phyloP scores from a whole-genome alignment of 2,113 vertebrate species.

The Pygoscelis adeliae region DNA sequence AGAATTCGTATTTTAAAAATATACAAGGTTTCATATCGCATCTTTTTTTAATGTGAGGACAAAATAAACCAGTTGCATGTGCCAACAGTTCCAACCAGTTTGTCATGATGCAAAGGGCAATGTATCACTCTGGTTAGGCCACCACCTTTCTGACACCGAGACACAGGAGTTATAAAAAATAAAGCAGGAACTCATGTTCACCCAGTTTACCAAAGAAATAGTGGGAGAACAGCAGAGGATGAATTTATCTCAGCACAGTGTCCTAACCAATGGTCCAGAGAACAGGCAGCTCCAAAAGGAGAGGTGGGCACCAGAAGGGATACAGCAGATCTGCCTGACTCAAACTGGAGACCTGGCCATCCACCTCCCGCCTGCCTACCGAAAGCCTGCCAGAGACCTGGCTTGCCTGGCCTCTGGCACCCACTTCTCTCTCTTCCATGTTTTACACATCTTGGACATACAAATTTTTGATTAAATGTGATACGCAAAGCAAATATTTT shows the following conservation, averaged over 20 bases:
- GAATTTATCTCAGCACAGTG: not conserved
- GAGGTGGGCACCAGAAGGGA: not conserved
- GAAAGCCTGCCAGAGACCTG: not conserved
- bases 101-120: not conserved
- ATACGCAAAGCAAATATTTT: not conserved
- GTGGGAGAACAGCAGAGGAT: not conserved
- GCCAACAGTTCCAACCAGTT: not conserved
- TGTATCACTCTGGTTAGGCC: not conserved
- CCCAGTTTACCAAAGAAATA: not conserved
- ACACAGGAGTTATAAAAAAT: not conserved
- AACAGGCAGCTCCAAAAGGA: not conserved
- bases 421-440: not conserved
- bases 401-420: not conserved
- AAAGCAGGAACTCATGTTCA: not conserved
- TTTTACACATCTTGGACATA: not conserved
- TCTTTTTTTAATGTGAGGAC: constrained; percentile 35
- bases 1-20: constrained; percentile 61
- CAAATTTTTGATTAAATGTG: not conserved
- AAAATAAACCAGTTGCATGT: constrained; percentile 10
- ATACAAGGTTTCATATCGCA: not conserved
- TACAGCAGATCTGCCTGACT: not conserved
- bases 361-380: not conserved
- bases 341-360: fast-evolving
- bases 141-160: not conserved
- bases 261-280: not conserved